Conservation (phyloP, 1,140 invertebrate species). For the Eupristina koningsbergeri region DNA sequence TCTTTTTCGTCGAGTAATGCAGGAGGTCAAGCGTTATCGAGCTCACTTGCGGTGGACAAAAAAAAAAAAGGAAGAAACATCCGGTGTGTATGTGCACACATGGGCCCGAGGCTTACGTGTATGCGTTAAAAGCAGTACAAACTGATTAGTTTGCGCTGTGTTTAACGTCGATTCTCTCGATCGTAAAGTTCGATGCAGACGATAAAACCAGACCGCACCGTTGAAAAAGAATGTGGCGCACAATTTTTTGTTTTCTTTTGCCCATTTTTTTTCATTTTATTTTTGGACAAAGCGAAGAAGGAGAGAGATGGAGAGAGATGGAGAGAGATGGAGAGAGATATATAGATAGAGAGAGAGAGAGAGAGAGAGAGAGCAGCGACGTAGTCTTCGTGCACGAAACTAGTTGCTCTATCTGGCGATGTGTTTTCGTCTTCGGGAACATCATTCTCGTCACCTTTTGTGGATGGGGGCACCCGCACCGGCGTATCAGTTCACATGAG, state of each 20-base stretch:
- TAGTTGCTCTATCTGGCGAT: not conserved
- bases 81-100: not conserved
- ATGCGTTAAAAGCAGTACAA: slow-evolving; percentile 37
- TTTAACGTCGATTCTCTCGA: slow-evolving; percentile 29
- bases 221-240: not conserved
- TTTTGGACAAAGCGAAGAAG: not conserved
- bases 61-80: slow-evolving; percentile 29
- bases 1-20: slow-evolving; percentile 14
- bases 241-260: slow-evolving; percentile 14
- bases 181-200: slow-evolving; percentile 38
- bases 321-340: no score
- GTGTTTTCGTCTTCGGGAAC: not conserved
- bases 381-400: not conserved
- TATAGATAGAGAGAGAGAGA: not conserved
- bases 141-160: slow-evolving; percentile 42
- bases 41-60: not conserved
- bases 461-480: slow-evolving; percentile 52
- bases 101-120: not conserved
- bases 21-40: slow-evolving; percentile 38
- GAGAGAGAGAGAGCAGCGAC: slow-evolving; percentile 8
- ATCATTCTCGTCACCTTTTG: not conserved
- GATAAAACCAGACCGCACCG: slow-evolving; percentile 16
- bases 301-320: not conserved
- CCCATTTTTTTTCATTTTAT: no score
- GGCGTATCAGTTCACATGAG: slow-evolving; percentile 44